phyloP scores from a whole-genome alignment of 1,140 invertebrate genomes.

The Pseudobourletiella spinata region DNA sequence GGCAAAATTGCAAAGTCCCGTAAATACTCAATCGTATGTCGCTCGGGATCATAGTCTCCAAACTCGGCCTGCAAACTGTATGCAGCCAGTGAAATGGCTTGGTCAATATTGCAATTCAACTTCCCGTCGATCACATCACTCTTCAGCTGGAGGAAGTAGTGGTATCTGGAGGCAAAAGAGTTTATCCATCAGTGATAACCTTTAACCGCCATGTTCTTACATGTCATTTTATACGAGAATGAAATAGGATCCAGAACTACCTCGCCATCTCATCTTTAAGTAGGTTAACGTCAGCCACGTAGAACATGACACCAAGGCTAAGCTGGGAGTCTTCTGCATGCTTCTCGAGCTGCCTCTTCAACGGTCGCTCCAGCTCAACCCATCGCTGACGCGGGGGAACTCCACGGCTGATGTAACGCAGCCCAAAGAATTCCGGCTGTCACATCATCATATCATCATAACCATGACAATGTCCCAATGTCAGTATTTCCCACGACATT shows the following conservation, averaged over 20 bases:
- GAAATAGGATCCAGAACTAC: no score
- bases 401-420: slow-evolving; percentile 58
- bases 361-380: slow-evolving; percentile 83
- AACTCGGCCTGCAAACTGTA: slow-evolving; percentile 94
- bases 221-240: no score
- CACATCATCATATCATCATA: no score
- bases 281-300: slow-evolving; percentile 73
- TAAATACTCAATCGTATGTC: slow-evolving; percentile 81
- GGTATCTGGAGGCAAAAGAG: slow-evolving; percentile 71
- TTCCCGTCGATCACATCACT: slow-evolving; percentile 86
- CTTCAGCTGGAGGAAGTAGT: slow-evolving; percentile 92
- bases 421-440: slow-evolving; percentile 76
- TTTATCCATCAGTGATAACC: no score
- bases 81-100: slow-evolving; percentile 78
- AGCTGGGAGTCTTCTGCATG: slow-evolving; percentile 70
- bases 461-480: no score
- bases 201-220: no score
- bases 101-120: slow-evolving; percentile 74
- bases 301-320: slow-evolving; percentile 85
- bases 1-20: slow-evolving; percentile 85
- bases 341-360: slow-evolving; percentile 90
- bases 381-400: slow-evolving; percentile 53
- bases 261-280: slow-evolving; percentile 84
- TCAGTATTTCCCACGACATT: no score
- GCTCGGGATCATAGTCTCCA: slow-evolving; percentile 83